Base-by-base conservation (phyloP, 1,140 invertebrate genomes). In the Schlechtendalia chinensis region DNA sequence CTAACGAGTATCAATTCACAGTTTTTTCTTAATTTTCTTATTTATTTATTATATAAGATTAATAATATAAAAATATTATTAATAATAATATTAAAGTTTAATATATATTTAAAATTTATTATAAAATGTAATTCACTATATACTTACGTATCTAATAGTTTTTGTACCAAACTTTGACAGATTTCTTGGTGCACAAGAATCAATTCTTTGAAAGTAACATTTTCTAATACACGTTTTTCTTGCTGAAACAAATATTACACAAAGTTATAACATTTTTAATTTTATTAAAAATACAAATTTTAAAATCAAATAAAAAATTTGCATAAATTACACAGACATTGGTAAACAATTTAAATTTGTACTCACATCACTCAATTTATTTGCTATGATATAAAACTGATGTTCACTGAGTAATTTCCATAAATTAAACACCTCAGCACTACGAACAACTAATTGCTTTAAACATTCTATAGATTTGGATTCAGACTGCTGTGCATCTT, bases 371-470 rank as follows among this genome's bases (percentile, higher is more conserved):
- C 88, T 89, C 12, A 95, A 83, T 32, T 85, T 83, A 12, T 85
- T 83, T 16, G 87, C 91, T 67, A 98, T 90, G 45, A 92, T 88
- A 84, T 96, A 92, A 84, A 98, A 93, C 84, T 97, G 93, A 86
- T 98, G 96, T 84, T 98, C 95, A 84, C 91, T 93, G 0, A 98
- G 86, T 58, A 99, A 91, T 84, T 93, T 93, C 95, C 96, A 97
- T n/a, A 99, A 87, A 39, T 93, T 94, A 53, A 98, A 86, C 83
- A 97, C 93, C 88, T 99, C 96, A 84, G 93, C 92, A 5, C 92
- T 89, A 84, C 95, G 91, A 81, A 89, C 90, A 32, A 96, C 89
- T 83, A 97, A 91, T 54, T 90, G 88, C 85, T 92, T 91, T 1
- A 97, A 85, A 24, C 93, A 90, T 81, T 91, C 90, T 39, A 97